Evolutionary conservation across 2,888 invertebrate genomes (phyloP).

Genomic region (Leucoma salicis): DNA sequence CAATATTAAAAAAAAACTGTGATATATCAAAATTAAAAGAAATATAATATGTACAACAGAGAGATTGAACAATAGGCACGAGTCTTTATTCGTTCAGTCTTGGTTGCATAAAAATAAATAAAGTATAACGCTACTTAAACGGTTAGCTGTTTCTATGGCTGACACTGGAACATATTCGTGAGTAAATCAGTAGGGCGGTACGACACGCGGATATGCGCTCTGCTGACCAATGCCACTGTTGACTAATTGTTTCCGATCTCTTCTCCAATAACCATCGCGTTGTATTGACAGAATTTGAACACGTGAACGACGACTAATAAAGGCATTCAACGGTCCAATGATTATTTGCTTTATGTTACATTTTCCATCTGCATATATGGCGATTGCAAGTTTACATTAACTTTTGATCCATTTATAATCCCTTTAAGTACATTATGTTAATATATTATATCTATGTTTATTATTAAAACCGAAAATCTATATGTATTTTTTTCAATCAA

Average conservation of each 20-base stretch:
- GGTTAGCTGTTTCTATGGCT: constrained; percentile 31
- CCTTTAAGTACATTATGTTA: too few relatives aligned
- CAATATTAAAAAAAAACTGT: too few relatives aligned
- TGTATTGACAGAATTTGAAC: constrained; percentile 74
- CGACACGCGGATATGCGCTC: constrained; percentile 73
- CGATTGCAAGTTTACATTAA: not conserved
- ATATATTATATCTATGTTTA: too few relatives aligned
- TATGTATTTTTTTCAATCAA: too few relatives aligned
- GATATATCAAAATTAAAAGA: too few relatives aligned
- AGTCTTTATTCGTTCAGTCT: too few relatives aligned
- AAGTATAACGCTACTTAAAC: constrained; percentile 24
- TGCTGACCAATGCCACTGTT: constrained; percentile 75
- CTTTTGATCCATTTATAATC: too few relatives aligned
- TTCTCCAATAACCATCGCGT: constrained; percentile 67
- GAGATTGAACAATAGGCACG: too few relatives aligned
- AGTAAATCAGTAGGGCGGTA: constrained; percentile 67
- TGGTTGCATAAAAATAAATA: constrained; percentile 9
- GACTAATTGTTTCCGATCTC: constrained; percentile 81
- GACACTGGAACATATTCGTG: constrained; percentile 52
- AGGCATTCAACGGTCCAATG: constrained; percentile 23
- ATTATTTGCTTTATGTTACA: constrained; percentile 9
- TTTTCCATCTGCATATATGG: not conserved
- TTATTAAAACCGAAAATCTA: too few relatives aligned
- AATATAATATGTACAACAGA: too few relatives aligned
- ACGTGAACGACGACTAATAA: constrained; percentile 62